Evolutionary conservation across 2,113 vertebrate genomes (phyloP).

Genomic region (Psilopsiagon aymara): DNA sequence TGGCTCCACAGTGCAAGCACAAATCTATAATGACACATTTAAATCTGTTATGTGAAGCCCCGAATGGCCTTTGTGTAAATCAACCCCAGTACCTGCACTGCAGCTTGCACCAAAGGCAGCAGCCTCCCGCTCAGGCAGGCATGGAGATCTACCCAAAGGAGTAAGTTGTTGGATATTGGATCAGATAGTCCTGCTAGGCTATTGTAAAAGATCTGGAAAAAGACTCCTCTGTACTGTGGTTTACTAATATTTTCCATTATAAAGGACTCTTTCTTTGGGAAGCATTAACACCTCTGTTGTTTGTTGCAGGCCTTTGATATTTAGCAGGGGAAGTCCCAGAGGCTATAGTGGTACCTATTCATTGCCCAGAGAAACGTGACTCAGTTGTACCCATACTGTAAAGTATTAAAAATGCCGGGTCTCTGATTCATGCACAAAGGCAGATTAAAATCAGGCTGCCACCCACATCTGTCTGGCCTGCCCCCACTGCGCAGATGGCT

Average conservation of each 20-base stretch:
- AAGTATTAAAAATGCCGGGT: neutral
- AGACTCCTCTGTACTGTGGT: neutral
- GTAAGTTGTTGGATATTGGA: neutral
- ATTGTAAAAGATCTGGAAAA: neutral
- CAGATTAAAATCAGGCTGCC: conserved; percentile 55
- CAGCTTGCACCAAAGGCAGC: neutral
- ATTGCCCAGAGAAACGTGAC: conserved; percentile 41
- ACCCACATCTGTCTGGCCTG: conserved; percentile 52
- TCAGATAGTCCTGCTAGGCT: neutral
- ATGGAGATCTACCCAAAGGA: neutral
- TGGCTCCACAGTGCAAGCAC: neutral
- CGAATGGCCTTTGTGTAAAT: neutral
- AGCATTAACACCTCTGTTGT: neutral
- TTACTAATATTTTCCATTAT: conserved; percentile 44
- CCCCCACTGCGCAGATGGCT: neutral
- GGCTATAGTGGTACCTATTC: neutral
- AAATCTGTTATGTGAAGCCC: neutral
- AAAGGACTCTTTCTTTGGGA: conserved; percentile 16
- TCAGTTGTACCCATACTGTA: neutral
- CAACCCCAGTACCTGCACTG: neutral
- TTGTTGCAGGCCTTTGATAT: conserved; percentile 46
- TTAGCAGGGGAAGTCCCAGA: conserved; percentile 47
- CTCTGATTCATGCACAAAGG: conserved; percentile 6
- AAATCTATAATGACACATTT: neutral
- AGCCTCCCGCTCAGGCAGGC: neutral